Evolutionary conservation across 2,113 vertebrate genomes (phyloP), one percentile per base, ranked within the genome.

Genomic region (Hyla sarda): DNA sequence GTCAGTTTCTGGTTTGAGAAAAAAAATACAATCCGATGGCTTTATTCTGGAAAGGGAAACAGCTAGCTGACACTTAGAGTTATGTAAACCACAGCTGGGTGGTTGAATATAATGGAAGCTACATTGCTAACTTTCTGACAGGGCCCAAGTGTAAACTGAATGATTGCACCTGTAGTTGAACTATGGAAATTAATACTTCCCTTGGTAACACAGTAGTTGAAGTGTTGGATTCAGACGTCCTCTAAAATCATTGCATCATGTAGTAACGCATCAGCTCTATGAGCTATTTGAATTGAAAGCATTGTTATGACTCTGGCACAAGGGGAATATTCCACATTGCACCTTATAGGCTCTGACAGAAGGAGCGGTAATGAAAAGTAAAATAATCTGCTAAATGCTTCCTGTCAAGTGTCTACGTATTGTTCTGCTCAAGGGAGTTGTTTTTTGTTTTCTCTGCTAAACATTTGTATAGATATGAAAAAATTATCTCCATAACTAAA

Each of bases 1-100:
- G 73, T 85, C 83, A 85, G 41, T 65, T 85, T 60, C 58, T 48
- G 47, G 72, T 77, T 48, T 52, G 65, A 34, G 32, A 30, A 32
- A 41, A 74, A 60, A 73, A 54, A 25, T 73, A 45, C 30, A 74
- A 12, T 28, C 16, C 37, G 62, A 60, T 58, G 82, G 71, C 71
- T 47, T 37, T 62, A 28, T 54, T 11, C 28, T 60, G 50, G 41
- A 47, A 84, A 60, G 16, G 52, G 71, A 77, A 77, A 85, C 65
- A 34, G 58, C 41, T 48, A 32, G 56, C 37, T 85, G 54, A 77
- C 23, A 25, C 83, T 62, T 77, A 45, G 1, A 60, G 52, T 77
- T 77, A 77, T 85, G 56, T 85, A 85, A 85, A 85, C 72, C 54
- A 85, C 83, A 85, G 50, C 83, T 85, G 83, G 58, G 83, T 65